Evolutionary conservation across 2,113 vertebrate species (phyloP), one percentile per base, ranked within the genome.

Genomic region (Heterotis niloticus): DNA sequence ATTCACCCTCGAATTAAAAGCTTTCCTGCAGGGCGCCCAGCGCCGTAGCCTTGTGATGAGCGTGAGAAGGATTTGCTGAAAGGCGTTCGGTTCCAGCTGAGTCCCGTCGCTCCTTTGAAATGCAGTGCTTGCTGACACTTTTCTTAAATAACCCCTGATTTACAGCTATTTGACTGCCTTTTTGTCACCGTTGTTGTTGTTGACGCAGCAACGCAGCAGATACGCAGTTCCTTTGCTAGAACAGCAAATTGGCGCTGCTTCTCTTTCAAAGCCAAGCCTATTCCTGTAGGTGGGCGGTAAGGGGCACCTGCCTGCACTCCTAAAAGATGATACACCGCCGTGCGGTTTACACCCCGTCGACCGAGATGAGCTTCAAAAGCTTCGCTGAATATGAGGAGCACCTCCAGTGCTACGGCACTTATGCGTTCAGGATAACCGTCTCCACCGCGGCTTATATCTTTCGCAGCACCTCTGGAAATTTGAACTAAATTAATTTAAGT

Each of bases 71-170:
- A 23, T 74, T 59, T 9, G 5, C 54, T 26, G 54, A 74, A 57
- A 59, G 54, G 54, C 24, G 26, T 4, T 51, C 13, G 24, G 71
- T 10, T 16, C 54, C 20, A 59, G 57, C 54, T 16, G 54, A 23
- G 26, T 74, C n/a, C 1, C 51, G 26, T 59, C 16, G 28, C 71
- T 24, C 57, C 23, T 73, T 73, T 74, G 71, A 59, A n/a, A 57
- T 5, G 12, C 54, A 54, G 17, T 5, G 5, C 54, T 29, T 26
- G 14, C 71, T 54, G 23, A 57, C n/a, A 16, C 1, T 44, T 57
- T 51, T 74, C 71, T 24, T 29, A 74, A 74, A 74, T 10, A 74
- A 54, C 51, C 52, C 24, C 54, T n/a, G 71, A 57, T 28, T 10
- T 28, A 24, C 56, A 74, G 54, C 23, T 11, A 24, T 44, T 44